Conservation (phyloP, 23 tunicate species). For the Ascidia mentula region DNA sequence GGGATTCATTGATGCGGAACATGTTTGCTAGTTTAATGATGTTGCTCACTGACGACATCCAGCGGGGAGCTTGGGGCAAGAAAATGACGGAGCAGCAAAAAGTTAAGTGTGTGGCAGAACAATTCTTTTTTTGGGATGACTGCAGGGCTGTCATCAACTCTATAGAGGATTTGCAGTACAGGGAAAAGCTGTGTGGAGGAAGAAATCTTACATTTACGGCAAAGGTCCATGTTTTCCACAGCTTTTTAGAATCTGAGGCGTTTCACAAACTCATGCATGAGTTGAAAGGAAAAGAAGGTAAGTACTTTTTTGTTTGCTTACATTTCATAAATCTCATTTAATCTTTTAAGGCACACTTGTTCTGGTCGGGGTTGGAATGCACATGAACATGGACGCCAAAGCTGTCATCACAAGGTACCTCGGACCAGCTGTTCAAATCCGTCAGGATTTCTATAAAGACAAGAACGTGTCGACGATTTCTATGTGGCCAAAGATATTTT, state of each 20-base stretch:
- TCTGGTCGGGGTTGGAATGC: slow-evolving; percentile 10
- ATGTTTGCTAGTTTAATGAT: slow-evolving; percentile 40
- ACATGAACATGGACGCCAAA: slow-evolving; percentile 1
- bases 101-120: slow-evolving; percentile 4
- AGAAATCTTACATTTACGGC: slow-evolving; percentile 12
- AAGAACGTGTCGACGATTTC: neutral
- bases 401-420: neutral
- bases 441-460: neutral
- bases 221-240: neutral
- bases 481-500: slow-evolving; percentile 11
- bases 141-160: neutral
- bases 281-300: neutral
- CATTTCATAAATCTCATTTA: neutral
- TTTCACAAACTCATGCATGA: neutral
- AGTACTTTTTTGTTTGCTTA: neutral
- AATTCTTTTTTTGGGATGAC: slow-evolving; percentile 24
- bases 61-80: slow-evolving; percentile 18
- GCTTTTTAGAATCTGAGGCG: neutral
- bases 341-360: neutral
- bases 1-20: slow-evolving; percentile 67
- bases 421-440: neutral
- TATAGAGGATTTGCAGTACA: neutral
- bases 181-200: slow-evolving; percentile 24
- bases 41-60: slow-evolving; percentile 17
- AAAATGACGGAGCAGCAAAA: slow-evolving; percentile 17